These are phyloP conservation scores for Pelvicachromis taeniatus DNA, from an alignment of 2,113 vertebrate species.

Conservation along the genomic window DNA sequence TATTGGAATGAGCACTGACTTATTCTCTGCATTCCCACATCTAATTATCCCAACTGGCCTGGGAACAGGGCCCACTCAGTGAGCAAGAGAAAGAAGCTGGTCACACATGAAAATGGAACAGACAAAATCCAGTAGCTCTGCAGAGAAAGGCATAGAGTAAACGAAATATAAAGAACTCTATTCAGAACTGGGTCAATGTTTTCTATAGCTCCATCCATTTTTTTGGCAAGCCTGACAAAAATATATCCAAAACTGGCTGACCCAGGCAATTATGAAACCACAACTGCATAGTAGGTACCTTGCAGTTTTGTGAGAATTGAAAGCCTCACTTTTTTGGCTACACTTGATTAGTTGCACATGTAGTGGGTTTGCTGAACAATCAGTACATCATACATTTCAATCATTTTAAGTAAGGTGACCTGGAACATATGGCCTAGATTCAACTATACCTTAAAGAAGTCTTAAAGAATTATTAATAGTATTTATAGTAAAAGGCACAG, in stretches of 20 bases:
- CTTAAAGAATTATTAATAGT: neutral
- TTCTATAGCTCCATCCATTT: conserved; percentile 7
- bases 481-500: neutral
- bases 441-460: neutral
- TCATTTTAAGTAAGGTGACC: neutral
- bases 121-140: conserved; percentile 23
- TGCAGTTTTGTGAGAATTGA: neutral
- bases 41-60: conserved; percentile 63
- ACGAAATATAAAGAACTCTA: conserved; percentile 15
- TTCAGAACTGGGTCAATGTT: conserved; percentile 47
- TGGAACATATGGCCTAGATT: neutral
- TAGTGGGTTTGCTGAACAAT: neutral
- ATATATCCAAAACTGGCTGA: neutral
- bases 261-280: neutral
- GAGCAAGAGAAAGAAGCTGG: conserved; percentile 44
- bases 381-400: neutral
- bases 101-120: conserved; percentile 45
- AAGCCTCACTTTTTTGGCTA: neutral
- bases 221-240: neutral
- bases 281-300: neutral
- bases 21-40: conserved; percentile 64
- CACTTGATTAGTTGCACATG: neutral
- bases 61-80: conserved; percentile 46
- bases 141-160: conserved; percentile 11
- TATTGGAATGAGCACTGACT: conserved; percentile 42